Conservation (phyloP, 64 coral and sea anemone species). For the Dendrophyllia cribrosa region DNA sequence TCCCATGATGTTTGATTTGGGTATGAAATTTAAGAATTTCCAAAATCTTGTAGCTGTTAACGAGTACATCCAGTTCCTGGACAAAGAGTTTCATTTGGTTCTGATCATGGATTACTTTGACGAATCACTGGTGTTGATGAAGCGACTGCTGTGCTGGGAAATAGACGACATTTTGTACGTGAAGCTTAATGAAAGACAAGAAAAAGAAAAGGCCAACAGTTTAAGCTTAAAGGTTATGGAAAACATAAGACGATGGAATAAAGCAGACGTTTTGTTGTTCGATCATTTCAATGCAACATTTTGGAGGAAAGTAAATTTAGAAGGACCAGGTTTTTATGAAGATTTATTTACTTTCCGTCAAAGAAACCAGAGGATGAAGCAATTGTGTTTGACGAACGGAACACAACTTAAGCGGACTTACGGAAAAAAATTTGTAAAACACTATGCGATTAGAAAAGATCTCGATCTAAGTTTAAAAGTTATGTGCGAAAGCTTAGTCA, state of each 20-base stretch:
- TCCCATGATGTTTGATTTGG: conserved; percentile 42
- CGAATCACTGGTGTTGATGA: conserved; percentile 75
- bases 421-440: neutral
- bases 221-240: conserved; percentile 24
- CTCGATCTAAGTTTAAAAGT: no score
- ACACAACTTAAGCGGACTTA: neutral
- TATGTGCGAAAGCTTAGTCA: no score
- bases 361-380: neutral
- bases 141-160: conserved; percentile 77
- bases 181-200: conserved; percentile 57
- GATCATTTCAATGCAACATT: conserved; percentile 32
- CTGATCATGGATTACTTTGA: conserved; percentile 90
- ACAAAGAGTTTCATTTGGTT: conserved; percentile 76
- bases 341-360: conserved; percentile 13
- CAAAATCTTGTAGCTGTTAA: conserved; percentile 25
- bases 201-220: neutral
- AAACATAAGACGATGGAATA: conserved; percentile 43
- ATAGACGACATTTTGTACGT: conserved; percentile 78
- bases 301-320: conserved; percentile 23
- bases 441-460: neutral
- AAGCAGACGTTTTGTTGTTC: conserved; percentile 30
- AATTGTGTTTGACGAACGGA: neutral
- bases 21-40: neutral
- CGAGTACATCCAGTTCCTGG: conserved; percentile 52
- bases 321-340: conserved; percentile 30